Percentiles rank a stretch among this genome's conserved stretches.
These are phyloP conservation scores for Actenoides lindsayi DNA, from an alignment of 2,113 vertebrate species.

Conservation along the genomic window DNA sequence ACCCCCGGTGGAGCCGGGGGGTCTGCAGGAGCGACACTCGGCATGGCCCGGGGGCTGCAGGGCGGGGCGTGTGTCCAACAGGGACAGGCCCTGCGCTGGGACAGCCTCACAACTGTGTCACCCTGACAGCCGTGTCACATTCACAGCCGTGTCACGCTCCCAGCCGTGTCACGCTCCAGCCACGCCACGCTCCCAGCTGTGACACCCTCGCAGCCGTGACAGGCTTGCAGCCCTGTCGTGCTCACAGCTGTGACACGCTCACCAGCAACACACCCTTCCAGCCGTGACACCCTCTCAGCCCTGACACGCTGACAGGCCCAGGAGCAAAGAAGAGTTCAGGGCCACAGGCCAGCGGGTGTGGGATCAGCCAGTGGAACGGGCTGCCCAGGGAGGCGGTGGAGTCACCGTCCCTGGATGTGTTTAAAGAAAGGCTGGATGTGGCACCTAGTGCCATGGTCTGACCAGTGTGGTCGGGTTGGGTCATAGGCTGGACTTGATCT, in stretches of 20 bases:
- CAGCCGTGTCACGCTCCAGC: background rate
- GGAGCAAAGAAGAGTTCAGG: too few species aligned
- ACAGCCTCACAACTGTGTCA: rapidly evolving
- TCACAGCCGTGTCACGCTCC: background rate
- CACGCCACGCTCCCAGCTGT: too few species aligned
- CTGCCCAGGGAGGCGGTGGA: too few species aligned
- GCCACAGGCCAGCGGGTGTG: too few species aligned
- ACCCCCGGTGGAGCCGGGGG: background rate
- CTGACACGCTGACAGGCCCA: background rate
- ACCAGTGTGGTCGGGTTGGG: too few species aligned
- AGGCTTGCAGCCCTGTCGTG: background rate
- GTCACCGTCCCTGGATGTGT: too few species aligned
- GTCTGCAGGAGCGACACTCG: background rate
- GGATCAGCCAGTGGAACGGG: too few species aligned
- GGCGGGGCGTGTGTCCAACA: background rate
- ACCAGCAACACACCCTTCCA: background rate
- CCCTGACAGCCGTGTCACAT: background rate
- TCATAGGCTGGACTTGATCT: too few species aligned
- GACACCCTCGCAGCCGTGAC: background rate
- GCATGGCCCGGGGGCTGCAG: background rate
- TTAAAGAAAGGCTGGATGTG: too few species aligned
- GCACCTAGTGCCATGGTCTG: too few species aligned
- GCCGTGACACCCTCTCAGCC: background rate
- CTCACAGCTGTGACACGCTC: background rate
- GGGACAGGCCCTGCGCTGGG: background rate